Evolutionary conservation across 2,888 invertebrate species (phyloP).

Genomic region (Chloromyia formosa): DNA sequence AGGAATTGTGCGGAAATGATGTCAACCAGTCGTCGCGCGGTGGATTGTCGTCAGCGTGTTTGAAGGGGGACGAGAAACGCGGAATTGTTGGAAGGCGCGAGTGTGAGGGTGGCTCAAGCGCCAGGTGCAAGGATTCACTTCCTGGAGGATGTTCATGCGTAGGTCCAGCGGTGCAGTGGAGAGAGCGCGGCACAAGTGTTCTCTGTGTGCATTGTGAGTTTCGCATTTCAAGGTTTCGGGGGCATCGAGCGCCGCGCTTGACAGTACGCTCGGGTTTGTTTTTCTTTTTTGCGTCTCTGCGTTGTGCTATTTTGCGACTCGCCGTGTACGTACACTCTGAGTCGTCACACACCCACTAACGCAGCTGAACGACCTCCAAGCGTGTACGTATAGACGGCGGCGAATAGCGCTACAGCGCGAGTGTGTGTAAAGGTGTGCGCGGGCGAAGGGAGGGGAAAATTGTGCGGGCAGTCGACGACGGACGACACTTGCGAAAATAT

Average conservation of each 20-base stretch:
- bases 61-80: neutral
- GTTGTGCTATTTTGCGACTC: constrained; percentile 27
- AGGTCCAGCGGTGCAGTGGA: neutral
- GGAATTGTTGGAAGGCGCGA: too few relatives aligned
- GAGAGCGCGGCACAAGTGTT: neutral
- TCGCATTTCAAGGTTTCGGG: constrained; percentile 28
- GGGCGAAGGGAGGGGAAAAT: neutral
- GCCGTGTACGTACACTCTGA: neutral
- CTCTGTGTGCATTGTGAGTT: neutral
- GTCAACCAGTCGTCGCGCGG: neutral
- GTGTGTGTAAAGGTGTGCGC: neutral
- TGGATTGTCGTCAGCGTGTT: neutral
- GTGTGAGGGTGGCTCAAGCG: neutral
- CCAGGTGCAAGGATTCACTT: constrained; percentile 30
- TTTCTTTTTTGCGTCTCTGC: constrained; percentile 8
- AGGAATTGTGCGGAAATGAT: constrained; percentile 26
- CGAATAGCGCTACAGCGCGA: neutral
- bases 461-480: neutral
- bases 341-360: neutral
- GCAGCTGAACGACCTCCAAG: constrained; percentile 13
- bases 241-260: constrained; percentile 27
- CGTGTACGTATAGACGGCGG: constrained; percentile 25
- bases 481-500: constrained; percentile 33
- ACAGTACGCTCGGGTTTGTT: constrained; percentile 3
- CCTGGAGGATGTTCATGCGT: neutral